Conservation (phyloP, 2,113 vertebrate genomes). For the Callocephalon fimbriatum region DNA sequence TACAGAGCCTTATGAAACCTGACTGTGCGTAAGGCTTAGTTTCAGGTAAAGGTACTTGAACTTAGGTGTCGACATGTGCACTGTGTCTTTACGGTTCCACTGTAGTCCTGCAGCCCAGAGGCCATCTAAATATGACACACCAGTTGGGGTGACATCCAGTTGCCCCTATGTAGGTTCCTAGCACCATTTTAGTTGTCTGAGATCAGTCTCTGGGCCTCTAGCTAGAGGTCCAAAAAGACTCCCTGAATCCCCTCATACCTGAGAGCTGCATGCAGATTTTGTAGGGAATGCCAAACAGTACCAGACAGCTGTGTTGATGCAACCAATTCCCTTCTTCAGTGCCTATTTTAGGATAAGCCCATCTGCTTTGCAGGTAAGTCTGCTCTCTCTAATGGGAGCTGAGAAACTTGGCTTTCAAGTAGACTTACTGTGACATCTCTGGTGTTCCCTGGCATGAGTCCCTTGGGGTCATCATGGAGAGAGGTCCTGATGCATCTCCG, state of each 20-base stretch:
- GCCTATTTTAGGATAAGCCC: not conserved
- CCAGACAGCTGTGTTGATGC: not conserved
- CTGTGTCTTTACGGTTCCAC: fast-evolving
- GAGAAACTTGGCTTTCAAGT: not conserved
- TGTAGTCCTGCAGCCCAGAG: not conserved
- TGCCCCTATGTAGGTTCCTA: not conserved
- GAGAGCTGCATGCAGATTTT: not conserved
- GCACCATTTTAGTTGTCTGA: not conserved
- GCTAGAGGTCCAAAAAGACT: not conserved
- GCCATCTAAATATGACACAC: not conserved
- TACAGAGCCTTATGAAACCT: not conserved
- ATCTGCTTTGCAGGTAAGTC: not conserved
- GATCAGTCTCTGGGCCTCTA: not conserved
- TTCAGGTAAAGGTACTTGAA: not conserved
- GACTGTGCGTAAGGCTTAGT: not conserved
- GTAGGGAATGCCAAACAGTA: not conserved
- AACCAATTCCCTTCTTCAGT: not conserved
- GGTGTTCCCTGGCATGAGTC: not conserved
- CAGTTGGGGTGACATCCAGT: not conserved
- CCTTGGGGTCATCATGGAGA: fast-evolving
- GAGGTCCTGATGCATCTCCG: fast-evolving
- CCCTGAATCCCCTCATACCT: not conserved
- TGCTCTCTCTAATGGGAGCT: not conserved
- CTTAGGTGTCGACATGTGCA: fast-evolving
- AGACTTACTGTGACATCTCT: not conserved